Evolutionary conservation across 2,797 vertebrate genomes (phyloP).

Genomic region (Smutsia temminckii): DNA sequence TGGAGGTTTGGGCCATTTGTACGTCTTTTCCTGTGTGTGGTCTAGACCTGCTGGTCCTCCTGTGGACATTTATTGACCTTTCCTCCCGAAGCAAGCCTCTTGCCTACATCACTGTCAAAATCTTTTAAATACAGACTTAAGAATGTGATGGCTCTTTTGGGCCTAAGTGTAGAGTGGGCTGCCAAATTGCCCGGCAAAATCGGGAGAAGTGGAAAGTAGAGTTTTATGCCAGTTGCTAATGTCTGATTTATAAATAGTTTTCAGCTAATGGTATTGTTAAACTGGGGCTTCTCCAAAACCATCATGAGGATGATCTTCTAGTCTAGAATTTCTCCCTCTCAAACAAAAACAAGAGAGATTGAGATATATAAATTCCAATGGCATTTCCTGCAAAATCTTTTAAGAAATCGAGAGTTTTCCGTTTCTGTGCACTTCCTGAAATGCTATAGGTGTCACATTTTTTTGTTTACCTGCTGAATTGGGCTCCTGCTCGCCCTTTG

Average conservation of each 20-base stretch:
- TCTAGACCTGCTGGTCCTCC: not conserved
- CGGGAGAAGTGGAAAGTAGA: constrained; percentile 63
- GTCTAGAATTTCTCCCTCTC: constrained; percentile 60
- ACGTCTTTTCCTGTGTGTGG: not conserved
- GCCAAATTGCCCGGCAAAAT: constrained; percentile 59
- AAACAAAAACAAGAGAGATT: not conserved
- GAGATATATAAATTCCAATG: not conserved
- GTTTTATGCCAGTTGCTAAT: constrained; percentile 68
- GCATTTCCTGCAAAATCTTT: constrained; percentile 40
- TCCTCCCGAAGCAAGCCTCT: constrained; percentile 14
- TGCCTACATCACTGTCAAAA: constrained; percentile 4
- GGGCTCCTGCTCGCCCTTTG: not conserved
- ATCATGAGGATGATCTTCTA: constrained; percentile 45
- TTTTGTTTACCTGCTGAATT: not conserved
- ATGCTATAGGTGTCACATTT: not conserved
- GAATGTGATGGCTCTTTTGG: constrained; percentile 19
- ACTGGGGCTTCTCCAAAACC: constrained; percentile 65
- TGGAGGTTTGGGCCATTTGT: not conserved
- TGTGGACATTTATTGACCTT: not conserved
- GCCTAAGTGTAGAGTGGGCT: constrained; percentile 5
- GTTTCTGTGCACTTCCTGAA: not conserved
- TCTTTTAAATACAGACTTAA: constrained; percentile 52
- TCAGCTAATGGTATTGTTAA: constrained; percentile 70
- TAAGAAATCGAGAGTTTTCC: constrained; percentile 44
- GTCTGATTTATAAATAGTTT: constrained; percentile 73